Base-by-base conservation (phyloP, 2,797 vertebrate species). In the Enteromius mattozi region DNA sequence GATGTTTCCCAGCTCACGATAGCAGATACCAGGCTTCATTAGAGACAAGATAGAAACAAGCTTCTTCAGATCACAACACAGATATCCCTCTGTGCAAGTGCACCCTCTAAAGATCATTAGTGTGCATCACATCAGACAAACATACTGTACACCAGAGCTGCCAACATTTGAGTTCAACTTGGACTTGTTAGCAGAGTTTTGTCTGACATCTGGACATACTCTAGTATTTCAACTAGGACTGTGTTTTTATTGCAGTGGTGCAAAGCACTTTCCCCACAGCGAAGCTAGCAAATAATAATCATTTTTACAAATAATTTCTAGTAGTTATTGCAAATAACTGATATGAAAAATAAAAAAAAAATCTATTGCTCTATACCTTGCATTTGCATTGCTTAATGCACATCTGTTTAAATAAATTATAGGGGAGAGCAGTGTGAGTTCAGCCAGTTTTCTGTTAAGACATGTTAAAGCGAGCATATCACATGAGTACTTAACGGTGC, bases 1-100 rank as follows among this genome's bases (percentile, higher is more conserved):
- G 89, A 99, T 97, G 92, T 99, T 99, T 59, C 97, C 98, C 85
- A 99, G 80, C 83, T 99, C 97, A 92, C 97, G 94, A 92, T 99
- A 99, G 70, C 97, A 96, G 78, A 98, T 92, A 24, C 97, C 98
- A 77, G 97, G 97, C 89, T 99, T 99, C 88, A 98, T 98, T 99
- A 94, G 4, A 85, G 6, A 56, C 21, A 76, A 1, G n/a, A 83
- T 42, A 47, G 63, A 40, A 6, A 81, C 27, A 79, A 54, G 45
- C n/a, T 35, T 33, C 37, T 12, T 85, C 10, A 69, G n/a, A 35
- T 51, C 37, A 56, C 54, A 79, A 71, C 13, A 59, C 21, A 81
- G 27, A 59, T 27, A 45, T 27, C 24, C 37, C 30, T 6, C 42
- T 79, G 79, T 77, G 37, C 65, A 80, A 49, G 66, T 30, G 75